Conservation (phyloP, 1,140 invertebrate genomes). For the Papilio glaucus region DNA sequence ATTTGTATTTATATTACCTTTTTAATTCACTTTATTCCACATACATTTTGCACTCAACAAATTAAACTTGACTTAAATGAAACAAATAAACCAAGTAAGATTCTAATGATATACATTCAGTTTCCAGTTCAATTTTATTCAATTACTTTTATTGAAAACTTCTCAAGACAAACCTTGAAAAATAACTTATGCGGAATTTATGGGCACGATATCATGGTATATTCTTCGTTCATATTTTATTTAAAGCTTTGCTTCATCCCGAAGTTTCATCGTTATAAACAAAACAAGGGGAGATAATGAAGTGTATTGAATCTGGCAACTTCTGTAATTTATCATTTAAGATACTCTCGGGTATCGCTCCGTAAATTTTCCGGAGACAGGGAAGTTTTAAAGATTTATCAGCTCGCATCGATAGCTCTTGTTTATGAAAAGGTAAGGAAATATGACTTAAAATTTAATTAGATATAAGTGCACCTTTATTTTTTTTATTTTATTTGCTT, state of each 20-base stretch:
- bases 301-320: constrained; percentile 68
- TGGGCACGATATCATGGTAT: background rate
- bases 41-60: too few relatives aligned
- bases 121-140: too few relatives aligned
- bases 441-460: constrained; percentile 36
- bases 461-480: background rate
- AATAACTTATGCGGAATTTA: constrained; percentile 40
- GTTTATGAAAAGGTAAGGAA: constrained; percentile 33
- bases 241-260: constrained; percentile 32
- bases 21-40: too few relatives aligned
- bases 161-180: constrained; percentile 35
- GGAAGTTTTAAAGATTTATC: constrained; percentile 65
- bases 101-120: too few relatives aligned
- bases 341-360: constrained; percentile 55
- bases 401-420: constrained; percentile 39
- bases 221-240: constrained; percentile 38
- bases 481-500: too few relatives aligned
- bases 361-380: constrained; percentile 61
- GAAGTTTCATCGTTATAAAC: constrained; percentile 39
- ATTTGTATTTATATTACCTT: too few relatives aligned
- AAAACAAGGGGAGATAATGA: constrained; percentile 44
- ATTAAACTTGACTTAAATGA: too few relatives aligned
- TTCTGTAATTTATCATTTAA: constrained; percentile 76
- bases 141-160: too few relatives aligned
- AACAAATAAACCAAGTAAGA: too few relatives aligned